phyloP scores from a whole-genome alignment of 2,888 invertebrate genomes.

The Epinotia ramella region DNA sequence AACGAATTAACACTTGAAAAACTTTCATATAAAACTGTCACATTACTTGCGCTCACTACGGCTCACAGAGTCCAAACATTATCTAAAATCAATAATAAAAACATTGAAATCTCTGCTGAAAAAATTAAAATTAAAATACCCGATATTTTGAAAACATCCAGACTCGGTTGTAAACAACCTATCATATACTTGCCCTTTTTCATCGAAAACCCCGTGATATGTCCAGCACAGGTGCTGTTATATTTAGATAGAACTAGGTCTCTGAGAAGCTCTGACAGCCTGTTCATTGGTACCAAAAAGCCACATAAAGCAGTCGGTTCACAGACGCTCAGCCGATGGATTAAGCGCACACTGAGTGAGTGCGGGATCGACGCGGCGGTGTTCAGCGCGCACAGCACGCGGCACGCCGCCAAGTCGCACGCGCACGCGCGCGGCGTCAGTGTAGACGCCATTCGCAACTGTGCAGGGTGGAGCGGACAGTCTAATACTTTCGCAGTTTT shows the following conservation, averaged over 20 bases:
- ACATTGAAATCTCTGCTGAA: background rate
- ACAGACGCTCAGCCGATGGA: constrained; percentile 14
- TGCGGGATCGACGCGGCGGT: background rate
- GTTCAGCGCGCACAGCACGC: too few species aligned
- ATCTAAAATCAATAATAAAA: constrained; percentile 17
- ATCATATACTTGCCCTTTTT: constrained; percentile 17
- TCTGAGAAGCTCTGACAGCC: constrained; percentile 1
- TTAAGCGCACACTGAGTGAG: constrained; percentile 8
- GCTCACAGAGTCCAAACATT: constrained; percentile 27
- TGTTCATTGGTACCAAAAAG: constrained; percentile 11
- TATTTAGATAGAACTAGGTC: background rate
- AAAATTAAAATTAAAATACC: constrained; percentile 23
- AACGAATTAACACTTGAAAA: background rate
- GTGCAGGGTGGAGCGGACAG: too few species aligned
- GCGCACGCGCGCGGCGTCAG: too few species aligned
- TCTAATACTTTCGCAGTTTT: too few species aligned
- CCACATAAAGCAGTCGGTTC: background rate
- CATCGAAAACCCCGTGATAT: background rate
- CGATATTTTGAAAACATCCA: constrained; percentile 12
- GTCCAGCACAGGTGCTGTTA: constrained; percentile 1
- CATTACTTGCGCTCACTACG: constrained; percentile 7
- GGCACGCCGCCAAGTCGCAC: too few species aligned
- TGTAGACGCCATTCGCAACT: too few species aligned
- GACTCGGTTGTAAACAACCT: background rate
- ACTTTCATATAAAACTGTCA: constrained; percentile 8